Evolutionary conservation across 2,797 vertebrate species (phyloP).

Genomic region (Thamnophis elegans): DNA sequence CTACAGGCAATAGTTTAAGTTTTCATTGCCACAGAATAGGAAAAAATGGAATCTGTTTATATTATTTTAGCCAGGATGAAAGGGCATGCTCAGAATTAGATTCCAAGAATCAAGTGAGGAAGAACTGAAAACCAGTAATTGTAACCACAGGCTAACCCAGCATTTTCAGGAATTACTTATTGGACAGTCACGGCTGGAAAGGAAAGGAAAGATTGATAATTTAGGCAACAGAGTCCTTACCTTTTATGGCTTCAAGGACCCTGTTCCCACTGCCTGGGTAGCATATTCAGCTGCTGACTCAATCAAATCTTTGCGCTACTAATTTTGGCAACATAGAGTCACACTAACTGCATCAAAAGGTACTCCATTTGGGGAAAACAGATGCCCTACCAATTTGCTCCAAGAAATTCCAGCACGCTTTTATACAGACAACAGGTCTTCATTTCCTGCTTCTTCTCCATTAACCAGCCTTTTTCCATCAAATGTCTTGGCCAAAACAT

Average conservation of each 20-base stretch:
- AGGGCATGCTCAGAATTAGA: background rate
- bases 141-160: background rate
- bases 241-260: background rate
- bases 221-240: background rate
- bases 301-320: background rate
- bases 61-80: background rate
- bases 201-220: background rate
- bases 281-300: background rate
- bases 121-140: background rate
- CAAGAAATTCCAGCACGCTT: background rate
- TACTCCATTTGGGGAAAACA: background rate
- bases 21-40: background rate
- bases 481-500: background rate
- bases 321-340: background rate
- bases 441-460: background rate
- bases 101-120: background rate
- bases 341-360: background rate
- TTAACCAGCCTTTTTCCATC: background rate
- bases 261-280: background rate
- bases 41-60: background rate
- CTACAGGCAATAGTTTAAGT: background rate
- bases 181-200: background rate
- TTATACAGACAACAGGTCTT: background rate
- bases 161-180: background rate
- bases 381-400: background rate